Evolutionary conservation across 2,888 invertebrate species (phyloP).

Genomic region (Agriopis marginaria): DNA sequence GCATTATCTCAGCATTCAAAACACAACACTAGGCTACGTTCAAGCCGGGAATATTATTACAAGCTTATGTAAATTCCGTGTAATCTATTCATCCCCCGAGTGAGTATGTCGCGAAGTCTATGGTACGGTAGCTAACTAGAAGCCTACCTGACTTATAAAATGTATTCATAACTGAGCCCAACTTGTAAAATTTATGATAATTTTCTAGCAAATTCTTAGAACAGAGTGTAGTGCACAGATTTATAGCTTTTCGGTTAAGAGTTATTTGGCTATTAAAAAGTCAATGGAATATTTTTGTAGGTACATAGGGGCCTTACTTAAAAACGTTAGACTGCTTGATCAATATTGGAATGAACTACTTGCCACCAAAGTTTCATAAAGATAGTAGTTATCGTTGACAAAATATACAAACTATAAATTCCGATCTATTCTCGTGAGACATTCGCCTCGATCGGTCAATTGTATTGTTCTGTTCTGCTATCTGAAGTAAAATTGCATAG

Average conservation of each 20-base stretch:
- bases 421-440: too few species aligned
- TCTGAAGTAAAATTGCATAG: not conserved
- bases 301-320: too few species aligned
- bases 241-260: conserved; percentile 2
- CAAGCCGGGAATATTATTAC: conserved; percentile 29
- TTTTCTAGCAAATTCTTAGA: not conserved
- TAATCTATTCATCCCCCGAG: conserved; percentile 30
- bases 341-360: too few species aligned
- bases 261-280: not conserved
- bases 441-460: too few species aligned
- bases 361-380: too few species aligned
- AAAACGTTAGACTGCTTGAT: too few species aligned
- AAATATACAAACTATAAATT: too few species aligned
- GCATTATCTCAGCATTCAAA: conserved; percentile 24
- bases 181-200: conserved; percentile 19
- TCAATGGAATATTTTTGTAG: not conserved
- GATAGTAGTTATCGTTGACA: too few species aligned
- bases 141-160: conserved; percentile 26
- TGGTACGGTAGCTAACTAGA: conserved; percentile 22
- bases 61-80: conserved; percentile 36
- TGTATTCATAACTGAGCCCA: conserved; percentile 4
- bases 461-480: too few species aligned
- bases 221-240: not conserved
- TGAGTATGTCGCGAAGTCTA: conserved; percentile 15
- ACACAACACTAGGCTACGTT: conserved; percentile 19